Evolutionary conservation across 1,140 invertebrate genomes (phyloP).

Genomic region (Diachasmimorpha longicaudata): DNA sequence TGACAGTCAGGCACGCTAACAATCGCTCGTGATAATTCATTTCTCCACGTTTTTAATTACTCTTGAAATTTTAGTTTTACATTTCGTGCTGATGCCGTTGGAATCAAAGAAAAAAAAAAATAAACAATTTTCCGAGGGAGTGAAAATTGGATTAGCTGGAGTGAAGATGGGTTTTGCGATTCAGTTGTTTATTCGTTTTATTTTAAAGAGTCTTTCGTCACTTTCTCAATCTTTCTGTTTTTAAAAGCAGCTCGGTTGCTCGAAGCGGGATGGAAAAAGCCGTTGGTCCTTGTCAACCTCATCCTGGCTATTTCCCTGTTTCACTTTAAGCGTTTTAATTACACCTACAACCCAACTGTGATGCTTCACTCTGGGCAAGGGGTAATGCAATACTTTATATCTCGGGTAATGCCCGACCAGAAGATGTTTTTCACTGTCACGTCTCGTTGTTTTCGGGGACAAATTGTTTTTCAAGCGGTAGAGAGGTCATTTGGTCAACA

Average conservation of each 20-base stretch:
- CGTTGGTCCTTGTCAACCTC: background rate
- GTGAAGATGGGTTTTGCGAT: slow-evolving; percentile 53
- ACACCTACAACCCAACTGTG: slow-evolving; percentile 33
- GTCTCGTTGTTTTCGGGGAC: background rate
- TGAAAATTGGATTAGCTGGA: slow-evolving; percentile 61
- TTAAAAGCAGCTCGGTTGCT: slow-evolving; percentile 15
- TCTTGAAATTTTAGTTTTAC: background rate
- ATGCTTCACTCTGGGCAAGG: slow-evolving; percentile 12
- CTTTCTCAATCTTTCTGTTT: slow-evolving; percentile 47
- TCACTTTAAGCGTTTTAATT: slow-evolving; percentile 52
- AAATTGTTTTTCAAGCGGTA: background rate
- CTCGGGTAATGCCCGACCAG: slow-evolving; percentile 22
- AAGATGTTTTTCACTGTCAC: slow-evolving; percentile 12
- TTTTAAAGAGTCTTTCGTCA: slow-evolving; percentile 36
- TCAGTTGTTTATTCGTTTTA: slow-evolving; percentile 43
- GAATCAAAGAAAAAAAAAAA: background rate
- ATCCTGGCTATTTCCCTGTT: slow-evolving; percentile 16
- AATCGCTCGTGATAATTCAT: too few species aligned
- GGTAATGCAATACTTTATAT: slow-evolving; percentile 52
- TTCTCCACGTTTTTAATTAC: too few species aligned
- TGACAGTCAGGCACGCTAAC: background rate
- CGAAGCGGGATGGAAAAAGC: slow-evolving; percentile 9
- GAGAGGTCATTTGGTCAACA: too few species aligned
- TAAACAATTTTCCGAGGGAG: slow-evolving; percentile 56
- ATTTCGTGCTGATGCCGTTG: too few species aligned